phyloP scores from a whole-genome alignment of 2,797 vertebrate genomes.

The Betta splendens region DNA sequence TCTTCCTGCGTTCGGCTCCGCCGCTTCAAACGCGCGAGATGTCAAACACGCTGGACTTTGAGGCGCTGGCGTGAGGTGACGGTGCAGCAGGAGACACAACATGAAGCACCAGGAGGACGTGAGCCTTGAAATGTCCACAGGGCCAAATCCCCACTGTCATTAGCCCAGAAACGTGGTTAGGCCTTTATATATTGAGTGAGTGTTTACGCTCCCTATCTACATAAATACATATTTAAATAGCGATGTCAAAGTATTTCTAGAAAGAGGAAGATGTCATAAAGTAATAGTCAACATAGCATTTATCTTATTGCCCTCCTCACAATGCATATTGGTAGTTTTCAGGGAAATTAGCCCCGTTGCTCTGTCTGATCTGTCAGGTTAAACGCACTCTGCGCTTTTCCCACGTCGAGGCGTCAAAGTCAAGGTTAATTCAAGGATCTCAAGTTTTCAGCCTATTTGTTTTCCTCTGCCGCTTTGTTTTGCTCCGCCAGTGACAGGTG shows the following conservation, averaged over 20 bases:
- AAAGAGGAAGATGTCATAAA: constrained; percentile 21
- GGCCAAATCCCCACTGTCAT: constrained; percentile 12
- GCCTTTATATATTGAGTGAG: not conserved
- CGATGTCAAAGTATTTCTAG: constrained; percentile 46
- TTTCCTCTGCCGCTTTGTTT: constrained; percentile 34
- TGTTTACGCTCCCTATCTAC: constrained; percentile 46
- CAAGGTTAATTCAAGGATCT: constrained; percentile 66
- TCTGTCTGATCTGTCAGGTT: constrained; percentile 59
- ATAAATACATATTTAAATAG: constrained; percentile 64
- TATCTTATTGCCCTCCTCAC: constrained; percentile 37
- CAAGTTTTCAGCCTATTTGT: constrained; percentile 30
- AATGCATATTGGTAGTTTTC: constrained; percentile 47
- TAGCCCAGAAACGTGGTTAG: constrained; percentile 7
- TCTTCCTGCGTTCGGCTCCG: constrained; percentile 37
- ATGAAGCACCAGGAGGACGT: constrained; percentile 27
- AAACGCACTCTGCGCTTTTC: constrained; percentile 57
- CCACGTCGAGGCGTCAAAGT: constrained; percentile 52
- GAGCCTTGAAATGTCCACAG: constrained; percentile 13
- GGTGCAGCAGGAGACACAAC: constrained; percentile 12
- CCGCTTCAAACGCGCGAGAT: constrained; percentile 43
- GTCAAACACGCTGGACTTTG: constrained; percentile 64
- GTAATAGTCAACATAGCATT: constrained; percentile 32
- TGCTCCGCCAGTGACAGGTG: constrained; percentile 56
- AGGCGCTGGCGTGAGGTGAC: constrained; percentile 27
- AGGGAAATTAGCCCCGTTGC: constrained; percentile 57